Evolutionary conservation across 2,797 vertebrate species (phyloP), one percentile per base, ranked within the genome.

Genomic region (Poecilia wingei): DNA sequence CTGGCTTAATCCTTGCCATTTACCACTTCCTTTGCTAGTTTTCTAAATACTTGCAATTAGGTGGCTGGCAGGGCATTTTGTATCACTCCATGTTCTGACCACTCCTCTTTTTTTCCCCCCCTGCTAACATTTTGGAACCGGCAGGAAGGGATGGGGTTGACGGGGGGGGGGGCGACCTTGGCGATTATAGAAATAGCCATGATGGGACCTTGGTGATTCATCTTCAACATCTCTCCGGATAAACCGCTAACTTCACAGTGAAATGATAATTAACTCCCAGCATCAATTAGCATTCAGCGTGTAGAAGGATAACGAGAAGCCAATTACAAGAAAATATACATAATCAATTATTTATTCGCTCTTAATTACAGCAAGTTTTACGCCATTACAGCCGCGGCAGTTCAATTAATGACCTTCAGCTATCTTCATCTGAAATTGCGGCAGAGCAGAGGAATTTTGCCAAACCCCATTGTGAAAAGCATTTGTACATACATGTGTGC

Each of bases 271-370:
- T 94, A 95, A 92, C 90, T 93, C 85, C 88, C 88, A 74, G 90
- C 86, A 89, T 91, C 88, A 95, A 95, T 95, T 95, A 95, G 92
- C 90, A 95, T 94, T 92, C 91, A 72, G 88, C 84, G 47, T 92
- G 90, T 89, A 91, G 87, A 89, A 76, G 92, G 86, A 87, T 94
- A 95, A 94, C 77, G 87, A 94, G 94, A 85, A 94, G 91, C 90
- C 89, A 94, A 95, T 95, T 96, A 95, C 87, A 89, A 89, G 87
- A 91, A 93, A 94, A 94, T 94, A 94, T 94, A 95, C 88, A 95
- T 91, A 91, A 95, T 96, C 94, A 95, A 96, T 95, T 95, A 96
- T 96, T 96, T 96, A 96, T 94, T 92, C 90, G 70, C 75, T 92
- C 86, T 94, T 96, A 96, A 96, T 96, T 95, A 94, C 90, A 91